Evolutionary conservation across 2,113 vertebrate genomes (phyloP).

Genomic region (Ancistrus triradiatus): DNA sequence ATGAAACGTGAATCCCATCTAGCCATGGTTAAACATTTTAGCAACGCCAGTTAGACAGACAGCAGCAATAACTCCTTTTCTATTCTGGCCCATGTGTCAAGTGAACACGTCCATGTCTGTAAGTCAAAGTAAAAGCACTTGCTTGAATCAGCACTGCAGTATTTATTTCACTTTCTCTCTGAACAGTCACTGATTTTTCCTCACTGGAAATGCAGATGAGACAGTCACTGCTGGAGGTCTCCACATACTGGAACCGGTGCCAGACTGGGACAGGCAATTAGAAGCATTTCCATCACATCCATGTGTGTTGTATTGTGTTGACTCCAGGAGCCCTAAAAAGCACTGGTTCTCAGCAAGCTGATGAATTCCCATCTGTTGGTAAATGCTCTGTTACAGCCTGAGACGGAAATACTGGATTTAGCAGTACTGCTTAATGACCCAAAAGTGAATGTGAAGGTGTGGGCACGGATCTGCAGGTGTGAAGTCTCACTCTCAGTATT

Average conservation of each 20-base stretch:
- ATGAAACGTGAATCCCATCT: no score
- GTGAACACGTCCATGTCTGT: background rate
- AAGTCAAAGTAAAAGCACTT: background rate
- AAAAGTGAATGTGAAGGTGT: background rate
- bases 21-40: no score
- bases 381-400: background rate
- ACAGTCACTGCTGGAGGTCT: background rate
- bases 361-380: background rate
- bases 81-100: no score
- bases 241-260: background rate
- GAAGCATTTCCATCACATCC: background rate
- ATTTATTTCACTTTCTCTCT: background rate
- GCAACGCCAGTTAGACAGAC: no score
- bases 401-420: background rate
- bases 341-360: no score
- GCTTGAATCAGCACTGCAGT: background rate
- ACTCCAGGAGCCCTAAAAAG: background rate
- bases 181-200: background rate
- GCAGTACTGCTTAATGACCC: background rate
- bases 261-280: background rate
- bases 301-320: background rate
- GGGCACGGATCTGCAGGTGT: background rate
- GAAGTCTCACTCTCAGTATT: conserved; percentile 1
- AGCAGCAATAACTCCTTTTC: no score
- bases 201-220: conserved; percentile 10